Conservation (phyloP, 2,888 invertebrate genomes). For the Mamestra brassicae region DNA sequence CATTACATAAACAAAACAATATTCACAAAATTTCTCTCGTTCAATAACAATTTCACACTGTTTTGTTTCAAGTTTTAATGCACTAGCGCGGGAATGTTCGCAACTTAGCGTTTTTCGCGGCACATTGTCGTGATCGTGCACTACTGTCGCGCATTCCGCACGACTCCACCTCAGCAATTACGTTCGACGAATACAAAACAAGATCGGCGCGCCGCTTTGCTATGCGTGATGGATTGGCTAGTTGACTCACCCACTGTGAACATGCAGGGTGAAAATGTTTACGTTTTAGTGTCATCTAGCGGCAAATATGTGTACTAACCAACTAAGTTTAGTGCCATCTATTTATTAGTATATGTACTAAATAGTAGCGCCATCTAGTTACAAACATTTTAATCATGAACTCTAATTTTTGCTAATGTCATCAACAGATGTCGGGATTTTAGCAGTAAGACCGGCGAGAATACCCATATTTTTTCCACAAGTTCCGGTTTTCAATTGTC, state of each 20-base stretch:
- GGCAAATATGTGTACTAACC: slow-evolving; percentile 24
- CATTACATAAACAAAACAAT: slow-evolving; percentile 75
- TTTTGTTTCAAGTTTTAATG: slow-evolving; percentile 79
- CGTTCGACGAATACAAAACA: slow-evolving; percentile 87
- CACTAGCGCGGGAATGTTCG: slow-evolving; percentile 82
- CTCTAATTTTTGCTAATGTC: slow-evolving; percentile 47
- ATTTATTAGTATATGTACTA: slow-evolving; percentile 23
- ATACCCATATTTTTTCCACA: slow-evolving; percentile 21
- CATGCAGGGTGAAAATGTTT: slow-evolving; percentile 11
- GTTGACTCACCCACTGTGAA: slow-evolving; percentile 63
- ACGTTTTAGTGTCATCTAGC: slow-evolving; percentile 72
- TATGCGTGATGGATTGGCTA: slow-evolving; percentile 56
- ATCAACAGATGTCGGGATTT: slow-evolving; percentile 66
- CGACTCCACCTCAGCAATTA: slow-evolving; percentile 81
- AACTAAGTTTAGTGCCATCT: slow-evolving; percentile 64
- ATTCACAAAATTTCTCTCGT: slow-evolving; percentile 81
- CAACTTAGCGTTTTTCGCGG: slow-evolving; percentile 78
- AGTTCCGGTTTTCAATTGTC: slow-evolving; percentile 51
- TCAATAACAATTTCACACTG: slow-evolving; percentile 80
- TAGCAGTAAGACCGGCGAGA: slow-evolving; percentile 39
- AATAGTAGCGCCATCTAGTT: slow-evolving; percentile 54
- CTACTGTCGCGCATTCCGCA: slow-evolving; percentile 80
- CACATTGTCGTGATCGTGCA: slow-evolving; percentile 81
- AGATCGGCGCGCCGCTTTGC: slow-evolving; percentile 51
- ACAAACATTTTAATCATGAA: not conserved